Conservation (phyloP, 2,888 invertebrate species). For the Spodoptera exigua region DNA sequence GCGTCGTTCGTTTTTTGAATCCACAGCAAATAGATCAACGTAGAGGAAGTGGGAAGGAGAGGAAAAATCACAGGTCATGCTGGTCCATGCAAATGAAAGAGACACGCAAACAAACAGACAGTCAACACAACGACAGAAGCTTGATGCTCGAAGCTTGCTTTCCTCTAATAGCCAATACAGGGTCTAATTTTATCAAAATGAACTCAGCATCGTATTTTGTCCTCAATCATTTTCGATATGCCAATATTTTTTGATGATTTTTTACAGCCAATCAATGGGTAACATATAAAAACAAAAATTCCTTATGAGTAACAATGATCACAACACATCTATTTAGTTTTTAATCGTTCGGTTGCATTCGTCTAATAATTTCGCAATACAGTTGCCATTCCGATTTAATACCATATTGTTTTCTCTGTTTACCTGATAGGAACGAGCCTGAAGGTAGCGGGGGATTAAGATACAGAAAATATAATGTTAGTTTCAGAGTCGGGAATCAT, state of each 20-base stretch:
- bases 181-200: constrained; percentile 75
- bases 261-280: constrained; percentile 83
- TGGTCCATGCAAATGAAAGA: constrained; percentile 88
- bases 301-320: constrained; percentile 75
- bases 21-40: constrained; percentile 71
- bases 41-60: constrained; percentile 74
- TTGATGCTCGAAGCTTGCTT: constrained; percentile 81
- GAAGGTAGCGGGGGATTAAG: constrained; percentile 92
- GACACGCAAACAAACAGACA: constrained; percentile 86
- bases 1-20: constrained; percentile 66
- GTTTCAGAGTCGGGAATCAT: constrained; percentile 76
- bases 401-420: constrained; percentile 88
- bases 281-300: constrained; percentile 69
- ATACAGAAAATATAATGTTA: constrained; percentile 90
- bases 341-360: constrained; percentile 77
- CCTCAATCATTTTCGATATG: constrained; percentile 58
- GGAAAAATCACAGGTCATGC: constrained; percentile 84
- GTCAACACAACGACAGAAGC: constrained; percentile 86
- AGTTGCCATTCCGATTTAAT: constrained; percentile 87
- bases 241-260: constrained; percentile 64
- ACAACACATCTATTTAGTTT: constrained; percentile 82
- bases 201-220: constrained; percentile 58
- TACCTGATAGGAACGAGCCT: constrained; percentile 96
- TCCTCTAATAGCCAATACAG: constrained; percentile 79
- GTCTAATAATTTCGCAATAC: constrained; percentile 87